Conservation (phyloP, 2,888 invertebrate genomes). For the Papilio elwesi region DNA sequence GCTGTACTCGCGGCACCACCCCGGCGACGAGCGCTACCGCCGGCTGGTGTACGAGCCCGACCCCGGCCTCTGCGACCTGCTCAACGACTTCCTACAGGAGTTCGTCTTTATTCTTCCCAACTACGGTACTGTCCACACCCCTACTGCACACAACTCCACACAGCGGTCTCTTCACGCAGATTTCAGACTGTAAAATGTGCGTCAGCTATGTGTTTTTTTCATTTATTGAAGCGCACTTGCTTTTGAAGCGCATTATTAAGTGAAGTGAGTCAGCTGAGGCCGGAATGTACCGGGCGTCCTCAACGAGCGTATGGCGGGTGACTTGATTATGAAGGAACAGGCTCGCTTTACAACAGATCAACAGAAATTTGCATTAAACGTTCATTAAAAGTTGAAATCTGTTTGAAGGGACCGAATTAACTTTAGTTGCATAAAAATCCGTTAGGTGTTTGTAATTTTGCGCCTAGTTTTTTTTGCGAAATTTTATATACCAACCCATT, state of each 20-base stretch:
- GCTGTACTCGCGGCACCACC: constrained; percentile 79
- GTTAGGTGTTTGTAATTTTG: not conserved
- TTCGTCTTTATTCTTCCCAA: constrained; percentile 97
- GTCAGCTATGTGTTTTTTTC: not conserved
- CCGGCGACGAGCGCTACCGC: constrained; percentile 68
- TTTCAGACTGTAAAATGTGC: not conserved
- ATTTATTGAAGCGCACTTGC: no score
- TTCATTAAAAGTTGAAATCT: not conserved
- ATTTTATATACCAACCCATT: not conserved
- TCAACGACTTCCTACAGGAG: constrained; percentile 96
- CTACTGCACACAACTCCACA: not conserved
- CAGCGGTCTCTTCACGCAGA: not conserved
- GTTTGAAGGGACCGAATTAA: not conserved
- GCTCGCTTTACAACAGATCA: no score
- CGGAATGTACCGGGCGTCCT: no score
- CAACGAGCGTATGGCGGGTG: no score
- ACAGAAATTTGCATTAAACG: no score
- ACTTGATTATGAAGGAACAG: no score
- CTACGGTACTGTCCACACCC: constrained; percentile 85
- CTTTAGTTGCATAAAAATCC: not conserved
- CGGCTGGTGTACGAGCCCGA: constrained; percentile 92
- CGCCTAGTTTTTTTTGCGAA: not conserved
- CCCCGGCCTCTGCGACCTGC: constrained; percentile 89
- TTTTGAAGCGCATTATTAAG: no score
- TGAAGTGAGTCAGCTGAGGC: no score